phyloP scores from a whole-genome alignment of 2,797 vertebrate species.

The Gastrophryne carolinensis region DNA sequence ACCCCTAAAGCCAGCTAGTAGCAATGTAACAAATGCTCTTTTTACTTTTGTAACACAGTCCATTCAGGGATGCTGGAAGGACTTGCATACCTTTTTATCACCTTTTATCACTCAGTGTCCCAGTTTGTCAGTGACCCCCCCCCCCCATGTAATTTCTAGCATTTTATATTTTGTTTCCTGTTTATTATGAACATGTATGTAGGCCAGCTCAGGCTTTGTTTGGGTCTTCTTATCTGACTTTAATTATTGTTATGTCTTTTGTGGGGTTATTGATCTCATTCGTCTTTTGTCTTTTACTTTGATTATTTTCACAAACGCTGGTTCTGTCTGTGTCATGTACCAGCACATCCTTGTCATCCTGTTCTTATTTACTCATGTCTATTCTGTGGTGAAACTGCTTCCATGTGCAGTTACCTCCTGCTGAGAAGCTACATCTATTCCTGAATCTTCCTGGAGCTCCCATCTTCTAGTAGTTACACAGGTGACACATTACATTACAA shows the following conservation, averaged over 20 bases:
- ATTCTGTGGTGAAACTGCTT: not conserved
- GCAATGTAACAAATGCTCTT: too few relatives aligned
- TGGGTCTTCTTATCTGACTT: not conserved
- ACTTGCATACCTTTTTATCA: not conserved
- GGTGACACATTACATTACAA: not conserved
- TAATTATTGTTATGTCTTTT: not conserved
- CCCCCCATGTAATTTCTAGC: not conserved
- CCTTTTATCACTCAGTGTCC: not conserved
- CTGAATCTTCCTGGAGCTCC: too few relatives aligned
- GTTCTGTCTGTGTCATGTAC: not conserved
- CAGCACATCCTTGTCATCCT: not conserved
- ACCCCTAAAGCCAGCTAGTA: too few relatives aligned
- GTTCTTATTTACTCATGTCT: not conserved
- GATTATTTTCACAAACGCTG: too few relatives aligned
- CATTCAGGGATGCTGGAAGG: not conserved
- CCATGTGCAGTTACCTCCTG: not conserved
- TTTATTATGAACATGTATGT: not conserved
- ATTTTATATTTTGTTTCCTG: constrained; percentile 1
- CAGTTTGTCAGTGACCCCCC: not conserved
- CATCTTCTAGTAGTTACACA: too few relatives aligned
- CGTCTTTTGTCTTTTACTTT: not conserved
- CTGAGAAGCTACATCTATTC: not conserved
- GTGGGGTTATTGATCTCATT: not conserved
- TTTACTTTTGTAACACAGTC: too few relatives aligned
- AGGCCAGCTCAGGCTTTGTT: not conserved